Evolutionary conservation across 1,140 invertebrate genomes (phyloP), one percentile per base, ranked within the genome.

Genomic region (Trinorchestia longiramus): DNA sequence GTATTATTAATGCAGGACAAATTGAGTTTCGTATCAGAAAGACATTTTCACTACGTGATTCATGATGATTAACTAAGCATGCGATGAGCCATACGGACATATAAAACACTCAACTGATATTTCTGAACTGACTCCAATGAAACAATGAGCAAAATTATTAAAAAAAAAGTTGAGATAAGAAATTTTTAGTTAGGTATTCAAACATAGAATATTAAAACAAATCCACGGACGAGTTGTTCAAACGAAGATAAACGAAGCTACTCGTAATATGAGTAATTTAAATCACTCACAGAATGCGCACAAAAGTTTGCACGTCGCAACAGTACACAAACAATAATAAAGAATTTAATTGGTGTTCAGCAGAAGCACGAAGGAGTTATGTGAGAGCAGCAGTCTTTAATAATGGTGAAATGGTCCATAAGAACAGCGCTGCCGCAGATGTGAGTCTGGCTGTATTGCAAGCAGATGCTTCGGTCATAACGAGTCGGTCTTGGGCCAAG

Each of bases 401-500:
- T 77, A 77, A 77, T 77, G 62, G 62, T 77, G 62, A 77, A 77
- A 77, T 77, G 62, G 62, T 77, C 62, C 62, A 77, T 77, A 77
- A 77, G 62, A 36, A 45, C 8, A 8, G 44, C 43, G 44, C 8
- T 28, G 43, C 8, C 41, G 92, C 92, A 94, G 43, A 94, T 94
- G 92, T 94, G 43, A 47, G 43, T 42, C 15, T 17, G 92, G 43
- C 44, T 11, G 41, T 45, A 94, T 94, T 94, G 92, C 92, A 94
- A 94, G 92, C 92, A 94, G 92, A 94, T 94, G 92, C 92, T 94
- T 45, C 43, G 92, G 43, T 94, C 92, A 94, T 94, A 94, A 94
- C 43, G 92, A 45, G 44, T 6, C 17, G 8, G 36, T 36, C 36
- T 92, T 41, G 6, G 17, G 92, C 43, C 92, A 40, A 94, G 92